A percentile compares a stretch with the other conserved stretches of the same genome.
Evolutionary conservation across 64 coral and sea anemone genomes (phyloP).

Genomic region (Montipora capricornis): DNA sequence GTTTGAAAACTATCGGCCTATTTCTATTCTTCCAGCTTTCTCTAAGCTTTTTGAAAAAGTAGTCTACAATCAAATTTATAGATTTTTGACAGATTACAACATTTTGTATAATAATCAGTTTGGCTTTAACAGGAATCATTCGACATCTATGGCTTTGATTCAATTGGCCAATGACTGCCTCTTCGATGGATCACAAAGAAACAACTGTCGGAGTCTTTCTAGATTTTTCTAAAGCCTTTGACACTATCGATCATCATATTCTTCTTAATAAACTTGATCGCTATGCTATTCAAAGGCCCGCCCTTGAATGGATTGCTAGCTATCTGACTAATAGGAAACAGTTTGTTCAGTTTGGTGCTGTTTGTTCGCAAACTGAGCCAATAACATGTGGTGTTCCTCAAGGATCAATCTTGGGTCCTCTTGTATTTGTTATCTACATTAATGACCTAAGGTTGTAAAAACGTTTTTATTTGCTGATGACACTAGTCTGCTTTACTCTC

Average conservation of each 20-base stretch:
- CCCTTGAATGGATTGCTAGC: no score
- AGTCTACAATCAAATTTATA: not conserved
- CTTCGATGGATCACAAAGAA: constrained; percentile 8
- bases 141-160: not conserved
- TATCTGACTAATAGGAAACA: no score
- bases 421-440: no score
- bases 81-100: constrained; percentile 1
- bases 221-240: constrained; percentile 44
- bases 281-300: no score
- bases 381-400: no score
- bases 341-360: no score
- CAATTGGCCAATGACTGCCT: not conserved
- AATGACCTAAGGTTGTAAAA: not conserved
- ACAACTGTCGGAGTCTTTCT: constrained; percentile 16
- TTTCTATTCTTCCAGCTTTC: constrained; percentile 55
- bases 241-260: constrained; percentile 21
- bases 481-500: constrained; percentile 19
- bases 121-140: constrained; percentile 26
- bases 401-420: no score
- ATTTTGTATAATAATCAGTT: constrained; percentile 11
- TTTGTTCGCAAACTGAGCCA: no score
- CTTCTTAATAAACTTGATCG: not conserved
- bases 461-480: constrained; percentile 18
- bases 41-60: constrained; percentile 53
- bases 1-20: constrained; percentile 50